Evolutionary conservation across 2,888 invertebrate species (phyloP).

Genomic region (Laspeyria flexula): DNA sequence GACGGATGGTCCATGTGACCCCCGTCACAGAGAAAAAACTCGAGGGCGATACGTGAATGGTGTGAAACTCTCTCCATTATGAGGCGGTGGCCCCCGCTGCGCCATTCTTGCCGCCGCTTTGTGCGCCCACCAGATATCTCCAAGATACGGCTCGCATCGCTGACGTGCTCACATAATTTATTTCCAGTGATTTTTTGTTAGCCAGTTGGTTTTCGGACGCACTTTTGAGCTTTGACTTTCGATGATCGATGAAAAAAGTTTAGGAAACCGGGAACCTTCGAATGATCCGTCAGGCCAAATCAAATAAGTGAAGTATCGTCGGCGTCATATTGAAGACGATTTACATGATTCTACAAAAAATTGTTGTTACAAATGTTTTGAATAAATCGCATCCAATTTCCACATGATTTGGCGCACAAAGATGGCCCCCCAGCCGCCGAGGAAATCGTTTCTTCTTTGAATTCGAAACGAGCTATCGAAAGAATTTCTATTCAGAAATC

Average conservation of each 20-base stretch:
- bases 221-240: conserved; percentile 56
- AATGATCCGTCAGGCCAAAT: conserved; percentile 47
- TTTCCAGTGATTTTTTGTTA: conserved; percentile 65
- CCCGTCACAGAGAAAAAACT: conserved; percentile 64
- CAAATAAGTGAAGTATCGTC: conserved; percentile 51
- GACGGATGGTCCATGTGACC: conserved; percentile 70
- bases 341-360: conserved; percentile 28
- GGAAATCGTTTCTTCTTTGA: conserved; percentile 62
- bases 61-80: conserved; percentile 74
- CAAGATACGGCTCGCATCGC: conserved; percentile 53
- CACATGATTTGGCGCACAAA: conserved; percentile 61
- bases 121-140: conserved; percentile 58
- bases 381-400: conserved; percentile 63
- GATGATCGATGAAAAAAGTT: conserved; percentile 59
- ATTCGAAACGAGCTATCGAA: conserved; percentile 57
- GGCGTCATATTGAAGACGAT: conserved; percentile 9
- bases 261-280: conserved; percentile 49
- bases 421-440: too few relatives aligned
- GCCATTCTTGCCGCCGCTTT: conserved; percentile 68
- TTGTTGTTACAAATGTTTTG: conserved; percentile 68
- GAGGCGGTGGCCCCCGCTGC: conserved; percentile 67
- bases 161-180: conserved; percentile 70
- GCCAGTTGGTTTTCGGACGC: conserved; percentile 58
- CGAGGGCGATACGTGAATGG: conserved; percentile 68
- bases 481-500: conserved; percentile 42